Evolutionary conservation across 2,888 invertebrate genomes (phyloP).

Genomic region (Myopa testacea): DNA sequence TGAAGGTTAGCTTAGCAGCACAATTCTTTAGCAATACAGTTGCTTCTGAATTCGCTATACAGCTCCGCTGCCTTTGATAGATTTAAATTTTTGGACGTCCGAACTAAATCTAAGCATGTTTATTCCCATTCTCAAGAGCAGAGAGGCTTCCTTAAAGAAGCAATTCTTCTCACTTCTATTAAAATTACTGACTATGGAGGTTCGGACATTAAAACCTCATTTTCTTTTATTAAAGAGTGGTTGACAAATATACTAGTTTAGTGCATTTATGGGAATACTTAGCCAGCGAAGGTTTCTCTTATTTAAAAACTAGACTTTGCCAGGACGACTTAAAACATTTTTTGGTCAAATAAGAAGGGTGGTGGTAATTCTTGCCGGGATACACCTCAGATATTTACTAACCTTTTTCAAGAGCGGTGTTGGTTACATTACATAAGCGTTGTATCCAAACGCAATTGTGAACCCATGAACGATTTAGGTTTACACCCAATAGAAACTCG

Average conservation of each 20-base stretch:
- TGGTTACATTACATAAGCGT: no score
- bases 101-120: no score
- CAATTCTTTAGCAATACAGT: no score
- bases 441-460: no score
- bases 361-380: neutral
- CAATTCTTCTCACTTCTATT: neutral
- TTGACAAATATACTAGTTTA: neutral
- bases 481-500: neutral
- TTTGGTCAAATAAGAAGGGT: slow-evolving; percentile 8
- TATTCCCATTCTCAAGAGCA: neutral
- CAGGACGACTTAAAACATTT: slow-evolving; percentile 7
- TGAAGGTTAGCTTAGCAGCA: no score
- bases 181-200: neutral
- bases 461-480: no score
- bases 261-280: neutral
- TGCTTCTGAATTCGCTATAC: no score
- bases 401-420: neutral
- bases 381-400: slow-evolving; percentile 7
- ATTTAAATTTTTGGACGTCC: no score
- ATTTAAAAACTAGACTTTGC: slow-evolving; percentile 4
- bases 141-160: neutral
- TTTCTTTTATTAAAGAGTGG: neutral
- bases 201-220: neutral
- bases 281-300: neutral
- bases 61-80: no score